These are phyloP conservation scores for Orthosia cruda DNA, from an alignment of 2,888 invertebrate species.

Conservation along the genomic window DNA sequence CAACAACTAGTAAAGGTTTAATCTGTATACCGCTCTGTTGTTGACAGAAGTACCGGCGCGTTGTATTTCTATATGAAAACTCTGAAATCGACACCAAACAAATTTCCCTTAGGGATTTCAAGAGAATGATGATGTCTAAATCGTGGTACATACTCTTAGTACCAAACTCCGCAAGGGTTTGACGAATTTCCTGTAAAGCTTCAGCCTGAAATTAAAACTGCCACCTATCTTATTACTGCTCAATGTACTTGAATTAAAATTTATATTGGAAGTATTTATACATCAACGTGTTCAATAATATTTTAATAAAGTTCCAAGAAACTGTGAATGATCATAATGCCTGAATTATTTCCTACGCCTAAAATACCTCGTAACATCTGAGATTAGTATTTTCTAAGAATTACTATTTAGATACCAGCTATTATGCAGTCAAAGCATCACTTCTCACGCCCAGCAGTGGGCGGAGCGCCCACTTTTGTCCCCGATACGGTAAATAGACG, in stretches of 20 bases:
- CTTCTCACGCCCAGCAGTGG: slow-evolving; percentile 50
- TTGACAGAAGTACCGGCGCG: no score
- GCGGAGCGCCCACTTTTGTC: slow-evolving; percentile 62
- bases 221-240: neutral
- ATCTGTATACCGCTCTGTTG: no score
- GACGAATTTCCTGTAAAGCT: no score
- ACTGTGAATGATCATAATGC: neutral
- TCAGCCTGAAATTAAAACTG: neutral
- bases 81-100: no score
- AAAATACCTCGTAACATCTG: slow-evolving; percentile 12
- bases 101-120: no score
- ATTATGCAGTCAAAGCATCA: slow-evolving; percentile 47
- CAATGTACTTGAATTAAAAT: no score
- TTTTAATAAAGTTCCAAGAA: neutral
- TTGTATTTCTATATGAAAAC: no score
- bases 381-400: slow-evolving; percentile 13
- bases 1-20: no score
- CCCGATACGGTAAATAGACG: slow-evolving; percentile 61
- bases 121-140: no score
- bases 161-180: no score
- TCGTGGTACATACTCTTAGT: no score
- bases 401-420: slow-evolving; percentile 11
- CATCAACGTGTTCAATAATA: neutral
- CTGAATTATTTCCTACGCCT: slow-evolving; percentile 14
- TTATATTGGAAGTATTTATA: no score